Evolutionary conservation across 2,113 vertebrate genomes (phyloP).

Genomic region (Saccopteryx leptura): DNA sequence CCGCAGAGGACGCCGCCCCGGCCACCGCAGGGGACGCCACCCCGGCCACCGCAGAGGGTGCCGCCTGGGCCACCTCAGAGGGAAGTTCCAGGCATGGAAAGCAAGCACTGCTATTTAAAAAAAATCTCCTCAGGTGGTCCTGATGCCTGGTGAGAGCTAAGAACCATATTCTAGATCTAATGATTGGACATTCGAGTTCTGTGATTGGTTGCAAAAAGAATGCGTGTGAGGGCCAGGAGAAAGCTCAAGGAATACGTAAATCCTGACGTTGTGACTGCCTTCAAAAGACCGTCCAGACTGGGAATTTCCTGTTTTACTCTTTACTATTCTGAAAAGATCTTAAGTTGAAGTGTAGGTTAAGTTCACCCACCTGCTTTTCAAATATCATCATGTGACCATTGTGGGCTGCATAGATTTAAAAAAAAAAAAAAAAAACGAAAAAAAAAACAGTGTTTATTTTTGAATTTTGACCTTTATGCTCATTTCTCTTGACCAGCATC

Average conservation of each 20-base stretch:
- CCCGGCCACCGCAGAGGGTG: no score
- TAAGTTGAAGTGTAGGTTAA: not conserved
- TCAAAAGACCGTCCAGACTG: not conserved
- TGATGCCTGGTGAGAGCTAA: not conserved
- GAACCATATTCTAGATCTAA: not conserved
- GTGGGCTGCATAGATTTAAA: not conserved
- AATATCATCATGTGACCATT: rapidly evolving
- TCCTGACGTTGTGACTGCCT: no score
- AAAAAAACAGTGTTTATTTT: not conserved
- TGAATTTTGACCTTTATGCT: not conserved
- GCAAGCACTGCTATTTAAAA: not conserved
- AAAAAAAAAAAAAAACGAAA: no score
- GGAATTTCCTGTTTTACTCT: not conserved
- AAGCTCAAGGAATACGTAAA: not conserved
- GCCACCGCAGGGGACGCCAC: no score
- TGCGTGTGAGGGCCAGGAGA: not conserved
- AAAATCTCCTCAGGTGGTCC: not conserved
- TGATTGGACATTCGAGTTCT: not conserved
- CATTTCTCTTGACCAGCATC: not conserved
- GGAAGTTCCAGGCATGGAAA: not conserved
- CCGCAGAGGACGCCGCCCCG: no score
- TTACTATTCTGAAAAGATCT: not conserved
- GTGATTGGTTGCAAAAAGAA: not conserved
- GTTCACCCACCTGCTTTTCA: not conserved
- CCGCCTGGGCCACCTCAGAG: not conserved